Percentiles rank a stretch among this genome's conserved stretches.
phyloP scores from a whole-genome alignment of 1,140 invertebrate genomes.

The Drosophila leontia region DNA sequence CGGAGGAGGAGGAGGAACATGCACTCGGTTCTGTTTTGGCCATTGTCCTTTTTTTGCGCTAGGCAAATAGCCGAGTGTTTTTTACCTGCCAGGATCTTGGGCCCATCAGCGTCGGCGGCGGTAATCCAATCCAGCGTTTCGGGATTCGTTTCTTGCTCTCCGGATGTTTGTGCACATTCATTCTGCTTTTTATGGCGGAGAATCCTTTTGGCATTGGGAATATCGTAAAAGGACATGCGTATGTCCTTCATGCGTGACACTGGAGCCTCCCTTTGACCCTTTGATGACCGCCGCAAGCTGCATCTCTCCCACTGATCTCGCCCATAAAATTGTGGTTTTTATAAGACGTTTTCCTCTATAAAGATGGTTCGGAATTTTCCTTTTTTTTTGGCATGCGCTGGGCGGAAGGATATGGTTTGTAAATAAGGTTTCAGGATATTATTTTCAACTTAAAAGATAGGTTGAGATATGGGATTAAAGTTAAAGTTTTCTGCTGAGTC shows the following conservation, averaged over 20 bases:
- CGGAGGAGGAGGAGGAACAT: slow-evolving; percentile 32
- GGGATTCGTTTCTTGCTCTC: background rate
- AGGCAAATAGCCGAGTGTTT: slow-evolving; percentile 60
- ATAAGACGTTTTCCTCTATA: background rate
- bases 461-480: background rate
- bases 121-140: slow-evolving; percentile 31
- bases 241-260: slow-evolving; percentile 36
- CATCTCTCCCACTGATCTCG: slow-evolving; percentile 19
- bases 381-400: slow-evolving; percentile 32
- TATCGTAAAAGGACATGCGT: background rate
- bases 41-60: slow-evolving; percentile 78
- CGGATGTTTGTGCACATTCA: slow-evolving; percentile 56
- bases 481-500: no score
- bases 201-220: slow-evolving; percentile 34
- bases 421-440: background rate
- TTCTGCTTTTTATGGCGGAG: slow-evolving; percentile 49
- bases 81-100: slow-evolving; percentile 16
- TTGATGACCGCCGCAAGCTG: slow-evolving; percentile 32
- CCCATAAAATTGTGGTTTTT: slow-evolving; percentile 33
- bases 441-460: background rate
- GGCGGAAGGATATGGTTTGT: background rate
- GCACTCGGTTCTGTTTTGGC: slow-evolving; percentile 61
- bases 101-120: background rate
- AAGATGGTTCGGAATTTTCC: background rate
- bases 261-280: slow-evolving; percentile 6